phyloP scores from a whole-genome alignment of 2,888 invertebrate genomes.

The Ornithoptera priamus region DNA sequence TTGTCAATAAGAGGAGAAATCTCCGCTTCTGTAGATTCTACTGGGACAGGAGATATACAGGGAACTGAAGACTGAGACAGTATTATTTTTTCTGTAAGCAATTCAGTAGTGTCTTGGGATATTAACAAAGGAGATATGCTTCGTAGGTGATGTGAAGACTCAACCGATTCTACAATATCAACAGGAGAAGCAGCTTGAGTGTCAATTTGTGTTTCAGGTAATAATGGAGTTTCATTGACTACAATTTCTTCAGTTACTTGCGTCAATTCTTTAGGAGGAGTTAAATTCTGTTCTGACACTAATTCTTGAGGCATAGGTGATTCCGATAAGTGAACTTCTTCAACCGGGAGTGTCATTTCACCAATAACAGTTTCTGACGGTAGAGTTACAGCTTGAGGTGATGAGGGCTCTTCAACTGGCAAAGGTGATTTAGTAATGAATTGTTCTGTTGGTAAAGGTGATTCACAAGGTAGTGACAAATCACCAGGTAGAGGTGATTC shows the following conservation, averaged over 20 bases:
- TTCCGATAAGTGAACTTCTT: constrained; percentile 11
- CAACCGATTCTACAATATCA: constrained; percentile 11
- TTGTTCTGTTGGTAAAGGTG: constrained; percentile 35
- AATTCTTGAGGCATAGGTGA: constrained; percentile 22
- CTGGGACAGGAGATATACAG: constrained; percentile 22
- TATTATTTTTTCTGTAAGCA: constrained; percentile 34
- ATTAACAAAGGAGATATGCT: not conserved
- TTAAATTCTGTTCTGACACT: constrained; percentile 16
- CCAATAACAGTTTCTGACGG: constrained; percentile 16
- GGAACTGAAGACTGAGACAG: constrained; percentile 32
- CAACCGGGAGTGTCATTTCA: constrained; percentile 28
- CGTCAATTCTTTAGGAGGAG: constrained; percentile 10
- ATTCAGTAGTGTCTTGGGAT: constrained; percentile 28
- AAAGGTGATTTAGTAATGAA: constrained; percentile 31
- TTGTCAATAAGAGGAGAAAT: constrained; percentile 33
- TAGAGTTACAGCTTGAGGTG: constrained; percentile 20
- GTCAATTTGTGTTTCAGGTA: constrained; percentile 12
- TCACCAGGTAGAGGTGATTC: constrained; percentile 36
- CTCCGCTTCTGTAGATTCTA: constrained; percentile 10
- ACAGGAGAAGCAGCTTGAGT: constrained; percentile 2
- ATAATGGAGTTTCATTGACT: constrained; percentile 5
- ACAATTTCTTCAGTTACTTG: constrained; percentile 12
- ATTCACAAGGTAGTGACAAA: constrained; percentile 39
- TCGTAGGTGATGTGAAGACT: not conserved
- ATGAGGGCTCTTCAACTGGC: constrained; percentile 24